These are phyloP conservation scores for Dinocampus coccinellae DNA, from an alignment of 2,888 invertebrate genomes.

Conservation along the genomic window DNA sequence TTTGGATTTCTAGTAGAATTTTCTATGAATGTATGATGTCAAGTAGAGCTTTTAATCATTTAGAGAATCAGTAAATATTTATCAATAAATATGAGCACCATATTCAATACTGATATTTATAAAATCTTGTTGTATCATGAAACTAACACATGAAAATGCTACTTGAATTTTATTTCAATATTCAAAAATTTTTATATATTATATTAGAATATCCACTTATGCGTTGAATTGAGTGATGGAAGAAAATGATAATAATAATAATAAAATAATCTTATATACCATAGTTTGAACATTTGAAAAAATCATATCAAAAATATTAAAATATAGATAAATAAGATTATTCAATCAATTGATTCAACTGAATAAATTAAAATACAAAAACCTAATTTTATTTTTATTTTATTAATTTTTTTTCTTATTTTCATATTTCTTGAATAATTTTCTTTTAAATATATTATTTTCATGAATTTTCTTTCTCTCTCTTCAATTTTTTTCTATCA, in stretches of 20 bases:
- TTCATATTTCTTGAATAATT: not conserved
- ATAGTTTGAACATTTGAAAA: too few relatives aligned
- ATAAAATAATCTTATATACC: too few relatives aligned
- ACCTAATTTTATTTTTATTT: not conserved
- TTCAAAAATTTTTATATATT: not conserved
- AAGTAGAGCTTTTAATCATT: not conserved
- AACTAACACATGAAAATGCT: not conserved
- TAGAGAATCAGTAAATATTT: not conserved
- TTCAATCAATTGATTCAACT: not conserved
- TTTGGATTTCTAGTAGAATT: not conserved
- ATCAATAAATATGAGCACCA: too few relatives aligned
- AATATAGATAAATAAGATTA: not conserved
- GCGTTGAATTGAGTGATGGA: not conserved
- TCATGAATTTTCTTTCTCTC: not conserved
- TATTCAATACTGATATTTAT: not conserved
- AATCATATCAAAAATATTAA: not conserved
- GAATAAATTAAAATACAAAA: too few relatives aligned
- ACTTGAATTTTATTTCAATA: not conserved
- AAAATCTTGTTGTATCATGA: not conserved
- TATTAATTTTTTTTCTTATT: not conserved
- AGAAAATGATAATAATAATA: not conserved
- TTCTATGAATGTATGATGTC: not conserved
- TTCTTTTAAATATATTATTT: not conserved
- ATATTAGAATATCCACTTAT: not conserved
- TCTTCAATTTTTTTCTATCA: not conserved